Percentiles rank a stretch among this genome's conserved stretches.
Evolutionary conservation across 2,888 invertebrate genomes (phyloP).

Genomic region (Timandra comae): DNA sequence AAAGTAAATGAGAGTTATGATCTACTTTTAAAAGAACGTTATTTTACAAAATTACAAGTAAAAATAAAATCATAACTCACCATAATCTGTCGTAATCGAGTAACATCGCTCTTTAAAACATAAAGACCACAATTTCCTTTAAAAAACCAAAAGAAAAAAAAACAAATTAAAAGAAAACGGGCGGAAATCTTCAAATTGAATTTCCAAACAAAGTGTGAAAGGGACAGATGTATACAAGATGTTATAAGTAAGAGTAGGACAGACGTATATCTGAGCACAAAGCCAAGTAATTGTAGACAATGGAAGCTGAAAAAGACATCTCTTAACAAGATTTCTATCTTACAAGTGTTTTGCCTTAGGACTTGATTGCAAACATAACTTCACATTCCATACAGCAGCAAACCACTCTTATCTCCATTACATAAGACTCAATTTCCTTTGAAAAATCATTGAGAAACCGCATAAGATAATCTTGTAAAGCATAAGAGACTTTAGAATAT

Average conservation of each 20-base stretch:
- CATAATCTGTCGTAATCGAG: too few relatives aligned
- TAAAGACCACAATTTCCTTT: slow-evolving; percentile 19
- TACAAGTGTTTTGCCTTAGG: slow-evolving; percentile 63
- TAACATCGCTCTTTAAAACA: slow-evolving; percentile 9
- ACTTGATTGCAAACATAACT: slow-evolving; percentile 30
- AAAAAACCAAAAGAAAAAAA: slow-evolving; percentile 13
- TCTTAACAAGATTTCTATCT: slow-evolving; percentile 74
- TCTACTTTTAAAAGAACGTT: too few relatives aligned
- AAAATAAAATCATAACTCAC: too few relatives aligned
- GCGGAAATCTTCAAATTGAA: slow-evolving; percentile 64
- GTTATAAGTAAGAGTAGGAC: slow-evolving; percentile 33
- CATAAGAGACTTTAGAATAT: slow-evolving; percentile 32
- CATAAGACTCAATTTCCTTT: slow-evolving; percentile 21
- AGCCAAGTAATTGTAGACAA: slow-evolving; percentile 75
- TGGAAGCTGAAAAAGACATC: slow-evolving; percentile 73
- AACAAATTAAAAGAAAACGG: slow-evolving; percentile 40
- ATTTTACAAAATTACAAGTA: too few relatives aligned
- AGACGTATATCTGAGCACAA: slow-evolving; percentile 44
- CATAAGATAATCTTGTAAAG: neutral
- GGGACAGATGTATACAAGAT: slow-evolving; percentile 28
- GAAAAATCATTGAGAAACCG: neutral
- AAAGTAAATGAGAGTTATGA: too few relatives aligned
- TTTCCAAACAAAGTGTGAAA: slow-evolving; percentile 43
- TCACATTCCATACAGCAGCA: slow-evolving; percentile 1
- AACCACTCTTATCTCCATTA: neutral